Evolutionary conservation across 2,113 vertebrate genomes (phyloP).

Genomic region (Sphaerodactylus townsendi): DNA sequence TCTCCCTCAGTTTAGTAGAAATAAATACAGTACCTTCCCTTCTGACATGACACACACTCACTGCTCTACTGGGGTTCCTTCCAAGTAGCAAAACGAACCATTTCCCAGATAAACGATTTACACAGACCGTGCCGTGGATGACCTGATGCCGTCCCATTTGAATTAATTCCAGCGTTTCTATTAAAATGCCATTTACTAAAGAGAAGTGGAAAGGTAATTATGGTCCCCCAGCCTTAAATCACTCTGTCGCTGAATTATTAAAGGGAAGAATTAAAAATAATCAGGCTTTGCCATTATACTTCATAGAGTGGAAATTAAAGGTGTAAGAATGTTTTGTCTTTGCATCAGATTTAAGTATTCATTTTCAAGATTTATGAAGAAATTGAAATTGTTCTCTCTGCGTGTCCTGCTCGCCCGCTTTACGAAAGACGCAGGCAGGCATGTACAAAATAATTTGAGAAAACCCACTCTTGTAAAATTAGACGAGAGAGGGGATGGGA

Average conservation of each 20-base stretch:
- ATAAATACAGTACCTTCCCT: slow-evolving; percentile 40
- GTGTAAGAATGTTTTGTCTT: slow-evolving; percentile 78
- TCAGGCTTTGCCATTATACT: slow-evolving; percentile 80
- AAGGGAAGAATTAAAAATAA: slow-evolving; percentile 83
- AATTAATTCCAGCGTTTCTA: slow-evolving; percentile 74
- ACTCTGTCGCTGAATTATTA: slow-evolving; percentile 78
- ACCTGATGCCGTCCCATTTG: slow-evolving; percentile 61
- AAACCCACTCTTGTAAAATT: slow-evolving; percentile 70
- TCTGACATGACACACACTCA: background rate
- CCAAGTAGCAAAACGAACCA: slow-evolving; percentile 34
- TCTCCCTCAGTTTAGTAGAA: slow-evolving; percentile 14
- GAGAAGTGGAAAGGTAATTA: slow-evolving; percentile 79
- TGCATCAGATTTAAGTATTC: slow-evolving; percentile 76
- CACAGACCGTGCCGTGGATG: slow-evolving; percentile 59
- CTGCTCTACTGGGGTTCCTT: slow-evolving; percentile 43
- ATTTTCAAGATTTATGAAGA: slow-evolving; percentile 74
- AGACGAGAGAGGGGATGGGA: slow-evolving; percentile 61
- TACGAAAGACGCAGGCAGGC: slow-evolving; percentile 52
- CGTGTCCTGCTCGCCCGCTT: slow-evolving; percentile 56
- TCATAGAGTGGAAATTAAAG: slow-evolving; percentile 82
- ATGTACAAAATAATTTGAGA: slow-evolving; percentile 7
- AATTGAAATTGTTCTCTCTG: slow-evolving; percentile 71
- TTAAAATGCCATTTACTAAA: slow-evolving; percentile 80
- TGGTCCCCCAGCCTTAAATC: slow-evolving; percentile 75
- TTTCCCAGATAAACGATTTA: slow-evolving; percentile 67